A percentile compares a stretch with the other conserved stretches of the same genome.
phyloP scores from a whole-genome alignment of 1,140 invertebrate genomes.

The Lepidurus arcticus region DNA sequence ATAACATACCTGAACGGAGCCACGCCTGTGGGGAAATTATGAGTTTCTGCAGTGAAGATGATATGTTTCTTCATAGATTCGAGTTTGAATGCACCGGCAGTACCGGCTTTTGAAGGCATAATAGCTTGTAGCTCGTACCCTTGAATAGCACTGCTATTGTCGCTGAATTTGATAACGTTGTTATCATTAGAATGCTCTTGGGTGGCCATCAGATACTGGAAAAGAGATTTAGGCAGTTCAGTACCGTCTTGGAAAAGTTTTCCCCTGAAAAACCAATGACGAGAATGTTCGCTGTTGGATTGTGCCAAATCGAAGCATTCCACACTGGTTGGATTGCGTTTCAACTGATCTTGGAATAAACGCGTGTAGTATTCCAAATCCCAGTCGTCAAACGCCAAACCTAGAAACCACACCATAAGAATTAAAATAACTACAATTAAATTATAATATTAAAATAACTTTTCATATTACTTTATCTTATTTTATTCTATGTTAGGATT shows the following conservation, averaged over 20 bases:
- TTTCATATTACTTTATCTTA: too few relatives aligned
- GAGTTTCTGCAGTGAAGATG: conserved; percentile 98
- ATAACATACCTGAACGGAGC: conserved; percentile 65
- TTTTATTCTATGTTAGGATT: too few relatives aligned
- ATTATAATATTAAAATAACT: not conserved
- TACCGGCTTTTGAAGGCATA: conserved; percentile 57
- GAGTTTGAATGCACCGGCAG: conserved; percentile 55
- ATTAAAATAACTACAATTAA: not conserved
- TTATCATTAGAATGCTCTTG: conserved; percentile 80
- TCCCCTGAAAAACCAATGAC: conserved; percentile 91
- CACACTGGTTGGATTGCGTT: conserved; percentile 92
- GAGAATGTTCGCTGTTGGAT: conserved; percentile 89
- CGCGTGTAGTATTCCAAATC: conserved; percentile 80
- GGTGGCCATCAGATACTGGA: conserved; percentile 88
- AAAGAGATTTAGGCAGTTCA: conserved; percentile 70
- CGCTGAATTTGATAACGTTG: conserved; percentile 95
- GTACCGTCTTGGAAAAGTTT: conserved; percentile 77
- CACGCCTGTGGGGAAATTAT: conserved; percentile 96
- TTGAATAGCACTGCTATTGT: conserved; percentile 87
- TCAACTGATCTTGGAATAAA: conserved; percentile 61
- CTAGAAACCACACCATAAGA: conserved; percentile 44
- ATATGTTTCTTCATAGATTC: conserved; percentile 65
- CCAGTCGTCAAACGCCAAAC: conserved; percentile 79
- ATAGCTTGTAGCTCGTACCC: conserved; percentile 64
- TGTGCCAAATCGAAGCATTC: conserved; percentile 98